A percentile compares a stretch with the other conserved stretches of the same genome.
Conservation (phyloP, 2,797 vertebrate genomes). For the Labeo calbasu region DNA sequence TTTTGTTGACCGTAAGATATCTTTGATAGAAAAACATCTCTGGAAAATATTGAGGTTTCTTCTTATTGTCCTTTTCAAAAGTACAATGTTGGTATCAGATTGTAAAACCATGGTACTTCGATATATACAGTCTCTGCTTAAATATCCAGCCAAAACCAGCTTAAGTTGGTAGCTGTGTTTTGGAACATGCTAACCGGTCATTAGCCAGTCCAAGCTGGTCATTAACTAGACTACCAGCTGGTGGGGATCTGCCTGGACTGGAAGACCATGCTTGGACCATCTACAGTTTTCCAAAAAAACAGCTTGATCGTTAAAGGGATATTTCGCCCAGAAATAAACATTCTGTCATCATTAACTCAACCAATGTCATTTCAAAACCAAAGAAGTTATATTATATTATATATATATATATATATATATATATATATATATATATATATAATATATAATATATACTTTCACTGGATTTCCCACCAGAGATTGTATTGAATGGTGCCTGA, state of each 20-base stretch:
- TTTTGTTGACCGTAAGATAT: constrained; percentile 1
- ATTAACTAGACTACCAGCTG: constrained; percentile 8
- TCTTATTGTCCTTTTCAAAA: not conserved
- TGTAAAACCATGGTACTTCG: not conserved
- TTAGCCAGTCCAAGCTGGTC: not conserved
- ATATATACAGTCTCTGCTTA: not conserved
- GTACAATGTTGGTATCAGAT: not conserved
- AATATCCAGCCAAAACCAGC: not conserved
- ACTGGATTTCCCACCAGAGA: not conserved
- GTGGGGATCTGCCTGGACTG: not conserved
- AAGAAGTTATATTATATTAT: too few relatives aligned
- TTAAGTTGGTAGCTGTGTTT: not conserved
- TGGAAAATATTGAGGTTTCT: not conserved
- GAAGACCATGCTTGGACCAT: not conserved
- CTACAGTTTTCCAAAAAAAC: not conserved
- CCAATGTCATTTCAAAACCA: not conserved
- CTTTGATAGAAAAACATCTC: too few relatives aligned
- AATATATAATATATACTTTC: too few relatives aligned
- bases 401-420: too few relatives aligned
- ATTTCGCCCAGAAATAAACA: not conserved
- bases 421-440: too few relatives aligned
- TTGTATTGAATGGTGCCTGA: not conserved
- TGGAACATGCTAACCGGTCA: not conserved
- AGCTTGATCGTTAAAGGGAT: not conserved
- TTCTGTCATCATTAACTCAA: not conserved